Evolutionary conservation across 1,140 invertebrate species (phyloP).

Genomic region (Samia ricini): DNA sequence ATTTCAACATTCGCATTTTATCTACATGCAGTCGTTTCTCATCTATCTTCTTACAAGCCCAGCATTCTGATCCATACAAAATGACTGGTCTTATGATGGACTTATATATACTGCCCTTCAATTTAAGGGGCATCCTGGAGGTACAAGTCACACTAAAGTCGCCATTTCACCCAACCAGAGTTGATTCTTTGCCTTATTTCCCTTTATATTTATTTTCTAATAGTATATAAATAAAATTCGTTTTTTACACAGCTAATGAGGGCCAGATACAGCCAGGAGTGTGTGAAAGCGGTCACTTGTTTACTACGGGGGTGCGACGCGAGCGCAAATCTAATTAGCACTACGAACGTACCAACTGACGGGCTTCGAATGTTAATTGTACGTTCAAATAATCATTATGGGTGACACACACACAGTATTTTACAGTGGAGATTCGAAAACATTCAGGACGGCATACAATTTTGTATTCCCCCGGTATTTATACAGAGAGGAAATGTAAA

Average conservation of each 20-base stretch:
- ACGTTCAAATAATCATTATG: conserved; percentile 59
- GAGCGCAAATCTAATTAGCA: conserved; percentile 47
- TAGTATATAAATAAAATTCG: conserved; percentile 1
- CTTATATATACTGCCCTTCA: no score
- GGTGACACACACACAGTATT: conserved; percentile 54
- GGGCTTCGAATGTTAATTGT: conserved; percentile 48
- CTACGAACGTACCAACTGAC: conserved; percentile 34
- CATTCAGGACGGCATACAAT: conserved; percentile 40
- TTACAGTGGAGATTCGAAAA: conserved; percentile 51
- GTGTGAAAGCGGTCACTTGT: conserved; percentile 20
- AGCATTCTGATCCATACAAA: no score
- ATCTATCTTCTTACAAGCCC: no score
- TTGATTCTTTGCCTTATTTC: no score
- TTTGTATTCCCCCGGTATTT: conserved; percentile 44
- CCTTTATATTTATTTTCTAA: no score
- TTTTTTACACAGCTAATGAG: conserved; percentile 23
- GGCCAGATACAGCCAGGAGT: conserved; percentile 9
- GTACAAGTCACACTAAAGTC: no score
- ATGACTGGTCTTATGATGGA: no score
- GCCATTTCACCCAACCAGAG: no score
- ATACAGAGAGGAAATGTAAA: conserved; percentile 29
- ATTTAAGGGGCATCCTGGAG: no score
- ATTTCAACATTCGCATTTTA: no score
- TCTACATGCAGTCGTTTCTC: no score
- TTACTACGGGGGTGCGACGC: conserved; percentile 26